phyloP scores from a whole-genome alignment of 2,888 invertebrate species.

The Thysanoteuthis rhombus region DNA sequence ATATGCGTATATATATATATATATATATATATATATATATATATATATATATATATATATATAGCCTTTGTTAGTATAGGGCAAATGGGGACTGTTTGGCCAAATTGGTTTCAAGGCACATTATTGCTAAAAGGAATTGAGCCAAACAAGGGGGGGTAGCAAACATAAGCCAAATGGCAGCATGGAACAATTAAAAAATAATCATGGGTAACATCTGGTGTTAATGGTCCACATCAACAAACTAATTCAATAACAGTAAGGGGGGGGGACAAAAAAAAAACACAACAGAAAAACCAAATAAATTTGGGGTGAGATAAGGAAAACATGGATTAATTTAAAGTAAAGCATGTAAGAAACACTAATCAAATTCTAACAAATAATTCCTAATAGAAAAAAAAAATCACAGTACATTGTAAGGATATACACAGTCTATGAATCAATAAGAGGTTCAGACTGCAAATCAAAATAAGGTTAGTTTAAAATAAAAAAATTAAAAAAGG shows the following conservation, averaged over 20 bases:
- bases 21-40: no score
- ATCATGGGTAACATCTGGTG: not conserved
- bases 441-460: not conserved
- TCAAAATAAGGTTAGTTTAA: not conserved
- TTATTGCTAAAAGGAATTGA: not conserved
- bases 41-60: no score
- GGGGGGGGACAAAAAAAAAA: not conserved
- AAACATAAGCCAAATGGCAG: not conserved
- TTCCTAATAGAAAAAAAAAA: not conserved
- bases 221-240: not conserved
- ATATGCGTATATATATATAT: no score
- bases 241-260: not conserved
- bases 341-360: not conserved
- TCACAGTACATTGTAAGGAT: not conserved
- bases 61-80: not conserved
- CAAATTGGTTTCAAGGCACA: not conserved
- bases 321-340: no score
- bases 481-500: not conserved
- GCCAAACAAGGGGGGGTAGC: not conserved
- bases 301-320: not conserved
- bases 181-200: not conserved
- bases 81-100: not conserved
- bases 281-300: not conserved
- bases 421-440: not conserved
- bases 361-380: not conserved